Conservation (phyloP, 2,888 invertebrate genomes). For the Icerya purchasi region DNA sequence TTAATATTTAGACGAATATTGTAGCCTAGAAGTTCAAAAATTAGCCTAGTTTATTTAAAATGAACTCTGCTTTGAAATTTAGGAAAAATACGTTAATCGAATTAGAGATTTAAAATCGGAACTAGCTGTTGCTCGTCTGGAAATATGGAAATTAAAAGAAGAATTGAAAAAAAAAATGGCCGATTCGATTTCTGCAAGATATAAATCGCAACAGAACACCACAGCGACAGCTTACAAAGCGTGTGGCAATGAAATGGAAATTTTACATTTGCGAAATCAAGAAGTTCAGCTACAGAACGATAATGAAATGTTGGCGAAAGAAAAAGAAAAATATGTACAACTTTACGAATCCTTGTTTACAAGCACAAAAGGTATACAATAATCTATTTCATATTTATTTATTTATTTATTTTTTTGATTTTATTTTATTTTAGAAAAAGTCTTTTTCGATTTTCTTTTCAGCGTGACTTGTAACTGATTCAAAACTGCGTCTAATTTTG, state of each 20-base stretch:
- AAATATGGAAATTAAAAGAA: not conserved
- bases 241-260: not conserved
- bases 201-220: not conserved
- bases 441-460: too few species aligned
- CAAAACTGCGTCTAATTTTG: too few species aligned
- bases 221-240: not conserved
- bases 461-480: too few species aligned
- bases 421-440: too few species aligned
- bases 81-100: not conserved
- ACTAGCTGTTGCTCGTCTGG: not conserved
- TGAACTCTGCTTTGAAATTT: too few species aligned
- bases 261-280: not conserved
- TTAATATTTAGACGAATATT: too few species aligned
- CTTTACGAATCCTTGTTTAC: not conserved
- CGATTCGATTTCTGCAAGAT: not conserved
- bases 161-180: not conserved
- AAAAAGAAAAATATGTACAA: not conserved
- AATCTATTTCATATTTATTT: too few species aligned
- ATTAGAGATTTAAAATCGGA: not conserved
- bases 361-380: not conserved
- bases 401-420: too few species aligned
- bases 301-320: not conserved
- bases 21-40: too few species aligned
- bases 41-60: too few species aligned
- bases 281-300: not conserved